phyloP scores from a whole-genome alignment of 2,888 invertebrate species.

The Dolomedes plantarius region DNA sequence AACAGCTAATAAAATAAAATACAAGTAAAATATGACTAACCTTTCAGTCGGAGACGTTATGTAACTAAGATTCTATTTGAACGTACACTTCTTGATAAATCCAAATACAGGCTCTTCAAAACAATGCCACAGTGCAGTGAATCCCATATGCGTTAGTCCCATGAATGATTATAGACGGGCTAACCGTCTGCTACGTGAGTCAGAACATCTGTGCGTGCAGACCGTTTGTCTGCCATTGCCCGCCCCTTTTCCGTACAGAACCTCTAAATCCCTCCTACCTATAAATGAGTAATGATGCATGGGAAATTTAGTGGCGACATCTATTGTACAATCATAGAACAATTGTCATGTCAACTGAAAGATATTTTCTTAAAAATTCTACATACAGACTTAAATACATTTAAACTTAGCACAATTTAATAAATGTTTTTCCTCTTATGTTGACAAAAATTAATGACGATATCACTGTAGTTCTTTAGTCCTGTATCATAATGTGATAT shows the following conservation, averaged over 20 bases:
- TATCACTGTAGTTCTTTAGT: no score
- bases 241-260: neutral
- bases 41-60: neutral
- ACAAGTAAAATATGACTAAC: neutral
- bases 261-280: neutral
- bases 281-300: neutral
- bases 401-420: no score
- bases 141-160: slow-evolving; percentile 40
- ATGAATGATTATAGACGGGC: slow-evolving; percentile 6
- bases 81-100: neutral
- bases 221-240: slow-evolving; percentile 42
- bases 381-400: no score
- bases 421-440: no score
- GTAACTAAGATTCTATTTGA: neutral
- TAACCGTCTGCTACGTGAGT: slow-evolving; percentile 40
- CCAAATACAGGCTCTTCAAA: neutral
- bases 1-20: no score
- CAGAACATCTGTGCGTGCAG: slow-evolving; percentile 65
- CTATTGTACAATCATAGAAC: neutral
- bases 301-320: slow-evolving; percentile 10
- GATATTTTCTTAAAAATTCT: no score
- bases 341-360: no score
- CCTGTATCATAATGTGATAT: no score
- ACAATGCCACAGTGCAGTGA: neutral
- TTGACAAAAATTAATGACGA: no score